Percentiles rank a stretch among this genome's conserved stretches.
phyloP scores from a whole-genome alignment of 2,888 invertebrate species.

The Therioaphis trifolii region DNA sequence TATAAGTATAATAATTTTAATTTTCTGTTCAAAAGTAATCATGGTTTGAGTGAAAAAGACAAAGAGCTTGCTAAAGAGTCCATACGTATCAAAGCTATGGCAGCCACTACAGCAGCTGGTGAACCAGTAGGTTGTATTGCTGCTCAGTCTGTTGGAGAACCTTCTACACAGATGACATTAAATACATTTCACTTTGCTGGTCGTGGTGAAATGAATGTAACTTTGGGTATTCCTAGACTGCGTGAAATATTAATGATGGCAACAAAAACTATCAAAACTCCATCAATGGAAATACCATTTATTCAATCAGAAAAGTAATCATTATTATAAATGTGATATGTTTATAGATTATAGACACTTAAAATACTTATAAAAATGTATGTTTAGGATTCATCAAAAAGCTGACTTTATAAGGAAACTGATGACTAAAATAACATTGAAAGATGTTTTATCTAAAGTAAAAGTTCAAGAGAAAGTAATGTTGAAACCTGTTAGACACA shows the following conservation, averaged over 20 bases:
- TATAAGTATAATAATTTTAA: background rate
- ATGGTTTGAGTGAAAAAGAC: conserved; percentile 37
- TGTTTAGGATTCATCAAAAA: conserved; percentile 70
- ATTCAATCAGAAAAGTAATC: conserved; percentile 67
- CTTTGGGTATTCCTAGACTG: conserved; percentile 97
- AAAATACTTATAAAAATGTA: conserved; percentile 22
- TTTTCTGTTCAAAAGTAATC: conserved; percentile 25
- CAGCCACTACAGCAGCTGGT: conserved; percentile 73
- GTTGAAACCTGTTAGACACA: conserved; percentile 71
- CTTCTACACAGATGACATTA: conserved; percentile 99
- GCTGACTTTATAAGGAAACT: conserved; percentile 79
- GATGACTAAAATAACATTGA: conserved; percentile 82
- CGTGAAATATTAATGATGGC: conserved; percentile 98
- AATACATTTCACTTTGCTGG: conserved; percentile 99
- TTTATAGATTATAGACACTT: background rate
- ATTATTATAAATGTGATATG: background rate
- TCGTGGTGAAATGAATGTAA: conserved; percentile 99
- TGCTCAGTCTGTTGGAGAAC: conserved; percentile 98
- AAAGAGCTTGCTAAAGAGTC: conserved; percentile 65
- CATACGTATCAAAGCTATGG: conserved; percentile 69
- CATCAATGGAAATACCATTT: conserved; percentile 95
- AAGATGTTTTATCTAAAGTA: conserved; percentile 82
- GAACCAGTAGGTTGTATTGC: conserved; percentile 97
- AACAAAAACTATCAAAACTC: conserved; percentile 92
- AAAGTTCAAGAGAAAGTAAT: conserved; percentile 75